A percentile compares a stretch with the other conserved stretches of the same genome.
phyloP scores from a whole-genome alignment of 2,888 invertebrate species.

The Conops quadrifasciatus region DNA sequence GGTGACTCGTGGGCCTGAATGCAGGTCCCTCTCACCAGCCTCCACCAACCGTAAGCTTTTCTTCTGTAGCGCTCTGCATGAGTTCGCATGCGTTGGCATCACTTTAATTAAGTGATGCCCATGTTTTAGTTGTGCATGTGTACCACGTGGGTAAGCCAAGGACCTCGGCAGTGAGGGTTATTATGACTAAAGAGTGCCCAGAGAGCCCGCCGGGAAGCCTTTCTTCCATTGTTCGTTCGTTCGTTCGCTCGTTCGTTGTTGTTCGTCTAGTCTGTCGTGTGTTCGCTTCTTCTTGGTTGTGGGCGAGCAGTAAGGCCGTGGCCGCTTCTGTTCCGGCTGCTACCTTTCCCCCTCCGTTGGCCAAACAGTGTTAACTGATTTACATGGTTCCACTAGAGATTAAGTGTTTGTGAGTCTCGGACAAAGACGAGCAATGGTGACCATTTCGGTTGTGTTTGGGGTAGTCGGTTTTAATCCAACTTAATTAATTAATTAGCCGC shows the following conservation, averaged over 20 bases:
- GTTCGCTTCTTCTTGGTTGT: neutral
- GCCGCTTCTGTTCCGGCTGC: neutral
- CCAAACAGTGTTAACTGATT: constrained; percentile 3
- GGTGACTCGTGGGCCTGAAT: neutral
- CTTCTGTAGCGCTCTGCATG: too few species aligned
- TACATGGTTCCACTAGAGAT: constrained; percentile 8
- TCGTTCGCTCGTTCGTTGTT: too few species aligned
- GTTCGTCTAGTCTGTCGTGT: neutral
- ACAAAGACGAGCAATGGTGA: neutral
- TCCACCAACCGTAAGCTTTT: too few species aligned
- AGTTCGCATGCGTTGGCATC: constrained; percentile 27
- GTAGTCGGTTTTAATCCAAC: neutral
- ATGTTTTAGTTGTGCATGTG: constrained; percentile 23
- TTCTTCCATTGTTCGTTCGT: neutral
- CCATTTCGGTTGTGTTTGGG: neutral
- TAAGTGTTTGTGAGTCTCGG: neutral
- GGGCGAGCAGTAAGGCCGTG: neutral
- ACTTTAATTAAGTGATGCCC: constrained; percentile 28
- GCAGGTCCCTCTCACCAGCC: neutral
- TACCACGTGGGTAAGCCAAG: neutral
- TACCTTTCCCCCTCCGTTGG: neutral
- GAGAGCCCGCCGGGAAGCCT: neutral
- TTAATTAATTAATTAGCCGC: constrained; percentile 7
- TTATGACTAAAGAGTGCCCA: too few species aligned
- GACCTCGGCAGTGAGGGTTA: neutral